Evolutionary conservation across 1,140 invertebrate species (phyloP), one percentile per base, ranked within the genome.

Genomic region (Drosophila mojavensis): DNA sequence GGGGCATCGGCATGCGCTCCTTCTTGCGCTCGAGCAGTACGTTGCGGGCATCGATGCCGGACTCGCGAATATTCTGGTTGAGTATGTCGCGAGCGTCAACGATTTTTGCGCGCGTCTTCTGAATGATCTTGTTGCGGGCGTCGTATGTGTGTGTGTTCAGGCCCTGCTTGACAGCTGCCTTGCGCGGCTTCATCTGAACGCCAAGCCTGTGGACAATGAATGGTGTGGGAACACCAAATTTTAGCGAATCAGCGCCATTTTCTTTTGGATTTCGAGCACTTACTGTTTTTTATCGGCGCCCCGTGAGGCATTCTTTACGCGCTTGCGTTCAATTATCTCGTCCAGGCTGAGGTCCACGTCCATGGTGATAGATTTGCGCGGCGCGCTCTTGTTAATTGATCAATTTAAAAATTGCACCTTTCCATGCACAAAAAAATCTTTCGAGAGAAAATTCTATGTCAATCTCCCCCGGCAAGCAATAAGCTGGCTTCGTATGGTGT

Each of bases 21-120:
- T 86, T 89, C 5, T 91, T 90, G 0, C 85, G 76, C 15, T 79
- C 75, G 4, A 80, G 51, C 3, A 96, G 79, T 76, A 95, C 94
- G 28, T 94, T 93, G 47, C 95, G 93, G 0, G 95, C 95, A 91
- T 96, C 95, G 17, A 90, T 73, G 65, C 93, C 93, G 20, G 92
- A 94, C 72, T 94, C 93, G 53, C 94, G 94, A 2, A 95, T 94
- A 60, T 95, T 94, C 91, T 95, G 93, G 7, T 94, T 94, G n/a
- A 96, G 92, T 67, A 95, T 94, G 56, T 96, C 95, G 54, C 95
- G 92, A 4, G 95, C 96, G 93, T 96, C 96, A 0, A 93, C 93
- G 3, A 96, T 93, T 50, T 94, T 94, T 15, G 93, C 93, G 53
- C 95, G 93, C 79, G 96, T 95, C 75, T 95, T 95, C 65, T 95